Base-by-base conservation (phyloP, 2,888 invertebrate species). In the Torymus auratus region DNA sequence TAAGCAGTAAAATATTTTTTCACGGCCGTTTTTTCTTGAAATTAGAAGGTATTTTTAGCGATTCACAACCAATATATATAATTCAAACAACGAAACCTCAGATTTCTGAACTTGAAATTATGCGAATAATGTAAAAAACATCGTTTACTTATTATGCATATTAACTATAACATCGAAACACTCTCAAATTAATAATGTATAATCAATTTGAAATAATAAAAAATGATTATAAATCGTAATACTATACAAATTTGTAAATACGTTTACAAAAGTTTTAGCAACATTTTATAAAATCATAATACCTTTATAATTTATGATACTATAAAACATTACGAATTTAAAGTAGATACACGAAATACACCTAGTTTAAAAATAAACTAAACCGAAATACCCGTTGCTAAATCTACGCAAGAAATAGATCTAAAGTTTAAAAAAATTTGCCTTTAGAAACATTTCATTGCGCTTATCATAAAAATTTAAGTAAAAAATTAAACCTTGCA, bases 211-310 rank as follows among this genome's bases (percentile, higher is more conserved):
- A 71, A 23, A 23, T 17, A 20, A 17, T 52, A 74, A 50, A 58
- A 58, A 72, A 52, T 11, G 3, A 10, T 50, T 14, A n/a, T 28
- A n/a, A 55, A 62, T 28, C 53, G 4, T 17, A 28, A 14, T 52
- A 71, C 20, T 52, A 14, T 52, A 71, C 20, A 61, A 41, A 50
- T 65, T 52, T 50, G 12, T 56, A 15, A 60, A 67, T 58, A 53
- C 10, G n/a, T 41, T 68, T 68, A 62, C 11, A 77, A 71, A 50
- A 60, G 23, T 13, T 20, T 52, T 69, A 17, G 15, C 53, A 60
- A 60, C 58, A 67, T 61, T 14, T 23, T 64, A 23, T 64, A 64
- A 78, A 70, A 65, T 50, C 52, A 50, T 56, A 77, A 41, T 52
- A 17, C 17, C 62, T 60, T 14, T 64, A 11, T 61, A 58, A 69